Evolutionary conservation across 2,113 vertebrate species (phyloP), one percentile per base, ranked within the genome.

Genomic region (Thinocorus orbignyianus): DNA sequence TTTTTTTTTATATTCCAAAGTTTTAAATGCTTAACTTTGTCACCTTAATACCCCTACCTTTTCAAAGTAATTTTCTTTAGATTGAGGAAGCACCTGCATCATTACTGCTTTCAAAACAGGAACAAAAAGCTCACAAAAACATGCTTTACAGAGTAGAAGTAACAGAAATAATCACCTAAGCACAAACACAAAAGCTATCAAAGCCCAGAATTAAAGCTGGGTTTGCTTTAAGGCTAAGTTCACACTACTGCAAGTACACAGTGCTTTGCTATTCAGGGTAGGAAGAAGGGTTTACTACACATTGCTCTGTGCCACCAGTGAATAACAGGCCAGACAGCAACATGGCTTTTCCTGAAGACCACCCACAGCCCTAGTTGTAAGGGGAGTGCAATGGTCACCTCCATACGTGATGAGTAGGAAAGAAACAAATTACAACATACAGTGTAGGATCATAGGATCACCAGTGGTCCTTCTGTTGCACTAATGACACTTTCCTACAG

Each of bases 271-370:
- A 7, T 15, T 33, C 55, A 46, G 55, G 20, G 20, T 4, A 70
- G 18, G 25, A 31, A 24, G 58, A 41, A 71, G 11, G 24, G 49
- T 22, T 84, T 55, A 19, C 55, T 1, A 26, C 13, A 41, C 7
- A 7, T 2, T 41, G 41, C 55, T 80, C 46, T 60, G 64, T 20
- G 26, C 7, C 44, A 73, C 35, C 25, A 30, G 1, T 8, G 15
- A 77, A 71, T 4, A 1, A 41, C 0, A 6, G 7, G 23, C 4
- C 49, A 51, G 25, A 68, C 11, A 58, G 25, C 10, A 77, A 33
- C 0, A 30, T 0, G 1, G 13, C 13, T 30, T 42, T 31, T 49
- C 55, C 79, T 60, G 23, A 64, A 48, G 62, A 23, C 19, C 44
- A 68, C 35, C 23, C n/a, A 9, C 0, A 54, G 37, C 19, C 41